A percentile compares a stretch with the other conserved stretches of the same genome.
phyloP scores from a whole-genome alignment of 1,140 invertebrate genomes.

The Bombus superbus region DNA sequence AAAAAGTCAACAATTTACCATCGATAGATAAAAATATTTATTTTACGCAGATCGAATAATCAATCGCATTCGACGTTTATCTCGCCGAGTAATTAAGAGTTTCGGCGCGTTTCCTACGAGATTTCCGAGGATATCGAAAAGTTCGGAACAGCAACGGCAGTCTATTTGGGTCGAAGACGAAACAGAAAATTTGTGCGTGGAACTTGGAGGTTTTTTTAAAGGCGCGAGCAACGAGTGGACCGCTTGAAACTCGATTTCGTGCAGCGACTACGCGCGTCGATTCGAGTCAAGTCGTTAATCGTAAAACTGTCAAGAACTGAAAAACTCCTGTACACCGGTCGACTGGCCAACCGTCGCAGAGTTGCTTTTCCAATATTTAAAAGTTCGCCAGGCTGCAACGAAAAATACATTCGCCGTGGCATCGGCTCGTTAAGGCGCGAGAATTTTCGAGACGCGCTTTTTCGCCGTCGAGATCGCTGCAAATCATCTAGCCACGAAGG shows the following conservation, averaged over 20 bases:
- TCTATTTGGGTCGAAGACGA: background rate
- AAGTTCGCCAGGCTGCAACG: constrained; percentile 13
- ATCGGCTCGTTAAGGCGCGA: constrained; percentile 11
- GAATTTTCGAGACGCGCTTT: constrained; percentile 11
- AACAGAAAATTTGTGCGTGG: background rate
- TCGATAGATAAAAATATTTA: background rate
- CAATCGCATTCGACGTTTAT: background rate
- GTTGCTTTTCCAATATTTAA: constrained; percentile 45
- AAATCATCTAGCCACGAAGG: background rate
- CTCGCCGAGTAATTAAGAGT: background rate
- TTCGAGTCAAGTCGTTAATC: constrained; percentile 44
- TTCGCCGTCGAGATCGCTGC: background rate
- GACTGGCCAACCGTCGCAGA: background rate
- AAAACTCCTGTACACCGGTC: constrained; percentile 7
- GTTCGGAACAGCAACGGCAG: background rate
- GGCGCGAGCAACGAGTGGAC: background rate
- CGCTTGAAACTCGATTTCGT: background rate
- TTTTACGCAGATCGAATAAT: background rate
- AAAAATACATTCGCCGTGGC: background rate
- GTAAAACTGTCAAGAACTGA: constrained; percentile 45
- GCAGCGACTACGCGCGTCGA: background rate
- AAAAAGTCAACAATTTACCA: background rate
- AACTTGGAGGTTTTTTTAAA: background rate
- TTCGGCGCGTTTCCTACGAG: too few species aligned
- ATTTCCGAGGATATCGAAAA: background rate